Conservation (phyloP, 2,888 invertebrate genomes). For the Epirrhoe alternata region DNA sequence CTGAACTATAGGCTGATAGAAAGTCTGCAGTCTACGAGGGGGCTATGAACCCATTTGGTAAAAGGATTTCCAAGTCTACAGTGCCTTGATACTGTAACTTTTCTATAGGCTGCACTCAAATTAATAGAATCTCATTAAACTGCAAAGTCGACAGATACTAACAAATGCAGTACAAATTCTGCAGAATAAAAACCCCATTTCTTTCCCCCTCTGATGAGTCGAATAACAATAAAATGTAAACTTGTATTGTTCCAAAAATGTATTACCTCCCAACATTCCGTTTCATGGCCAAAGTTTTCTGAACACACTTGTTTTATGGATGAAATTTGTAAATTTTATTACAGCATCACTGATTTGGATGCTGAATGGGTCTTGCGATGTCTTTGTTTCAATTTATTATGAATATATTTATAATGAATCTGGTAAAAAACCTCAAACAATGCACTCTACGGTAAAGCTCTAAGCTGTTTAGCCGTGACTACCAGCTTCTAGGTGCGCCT, state of each 20-base stretch:
- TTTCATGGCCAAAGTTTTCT: slow-evolving; percentile 52
- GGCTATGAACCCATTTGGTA: no score
- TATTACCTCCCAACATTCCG: slow-evolving; percentile 54
- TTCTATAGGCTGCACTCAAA: no score
- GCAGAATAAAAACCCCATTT: slow-evolving; percentile 71
- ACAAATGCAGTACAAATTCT: slow-evolving; percentile 27
- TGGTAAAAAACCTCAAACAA: no score
- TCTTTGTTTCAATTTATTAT: slow-evolving; percentile 39
- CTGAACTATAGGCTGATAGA: no score
- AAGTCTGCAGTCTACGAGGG: no score
- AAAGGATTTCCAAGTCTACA: no score
- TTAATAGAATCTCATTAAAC: neutral
- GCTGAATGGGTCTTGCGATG: slow-evolving; percentile 35
- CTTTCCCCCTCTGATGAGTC: slow-evolving; percentile 34
- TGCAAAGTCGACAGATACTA: slow-evolving; percentile 26
- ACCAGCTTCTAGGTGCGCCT: no score
- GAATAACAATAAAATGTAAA: slow-evolving; percentile 59
- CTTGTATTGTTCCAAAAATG: slow-evolving; percentile 57
- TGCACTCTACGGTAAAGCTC: no score
- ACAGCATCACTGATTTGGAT: slow-evolving; percentile 49
- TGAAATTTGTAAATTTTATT: slow-evolving; percentile 69
- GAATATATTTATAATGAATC: slow-evolving; percentile 19
- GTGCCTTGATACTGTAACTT: no score
- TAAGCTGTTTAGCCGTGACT: no score
- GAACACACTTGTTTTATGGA: slow-evolving; percentile 57